Base-by-base conservation (phyloP, 2,113 vertebrate genomes). In the Nycticryphes semicollaris region DNA sequence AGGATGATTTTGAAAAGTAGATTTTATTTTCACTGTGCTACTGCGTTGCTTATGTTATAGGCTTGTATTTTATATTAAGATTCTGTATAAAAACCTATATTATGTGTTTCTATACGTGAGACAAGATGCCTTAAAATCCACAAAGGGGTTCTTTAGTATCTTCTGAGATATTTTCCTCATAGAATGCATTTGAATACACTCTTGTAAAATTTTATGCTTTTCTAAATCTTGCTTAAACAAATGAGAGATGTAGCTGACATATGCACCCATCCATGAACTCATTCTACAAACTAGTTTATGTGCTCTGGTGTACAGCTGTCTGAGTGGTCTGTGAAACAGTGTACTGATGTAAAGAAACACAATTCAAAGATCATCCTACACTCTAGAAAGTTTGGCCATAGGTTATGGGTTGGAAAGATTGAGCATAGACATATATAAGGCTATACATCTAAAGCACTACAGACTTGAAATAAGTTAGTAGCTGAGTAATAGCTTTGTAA, bases 181-280 rank as follows among this genome's bases (percentile, higher is more conserved):
- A 72, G 67, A 81, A 41, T 2, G 8, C 50, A 25, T 12, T 64
- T 57, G 8, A 68, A 56, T 41, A 54, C 5, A 56, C 1, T 37
- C 18, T 74, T 43, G 9, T 1, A 23, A 86, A 84, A 66, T 28
- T 12, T 2, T 15, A 47, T 35, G 9, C 2, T 67, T 82, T 86
- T 59, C 27, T 54, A 75, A 56, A 51, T 48, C 4, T 59, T 28
- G 24, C 11, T 8, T 72, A 33, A 76, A 77, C 5, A 33, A 33
- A 19, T 35, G 21, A 53, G 7, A 48, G 12, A 14, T 41, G 12
- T 18, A 72, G 4, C 16, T 83, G 37, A 45, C 12, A 69, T 50
- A 7, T 33, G 31, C 6, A 8, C 1, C 11, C 20, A n/a, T 23
- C 33, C n/a, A 48, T 0, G 0, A 4, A 35, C 33, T 14, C 19